Percentiles rank a stretch among this genome's conserved stretches.
These are phyloP conservation scores for Sciurus carolinensis DNA, from an alignment of 2,797 vertebrate species.

Conservation along the genomic window DNA sequence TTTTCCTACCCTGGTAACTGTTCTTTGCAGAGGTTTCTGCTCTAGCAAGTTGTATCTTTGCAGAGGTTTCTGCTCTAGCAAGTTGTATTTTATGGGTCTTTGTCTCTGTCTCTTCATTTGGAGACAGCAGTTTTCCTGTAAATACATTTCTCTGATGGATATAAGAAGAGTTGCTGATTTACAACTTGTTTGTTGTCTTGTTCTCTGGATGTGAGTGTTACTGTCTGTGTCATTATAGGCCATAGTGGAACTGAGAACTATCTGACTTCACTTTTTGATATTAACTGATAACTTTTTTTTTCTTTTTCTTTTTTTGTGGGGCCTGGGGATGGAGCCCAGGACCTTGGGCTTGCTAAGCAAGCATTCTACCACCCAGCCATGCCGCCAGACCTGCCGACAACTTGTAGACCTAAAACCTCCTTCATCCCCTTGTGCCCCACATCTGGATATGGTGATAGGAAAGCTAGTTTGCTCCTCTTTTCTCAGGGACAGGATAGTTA, in stretches of 20 bases:
- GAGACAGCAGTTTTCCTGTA: no score
- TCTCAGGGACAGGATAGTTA: not conserved
- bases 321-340: not conserved
- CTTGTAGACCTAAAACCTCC: not conserved
- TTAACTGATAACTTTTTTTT: not conserved
- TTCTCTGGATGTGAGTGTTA: not conserved
- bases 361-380: no score
- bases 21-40: not conserved
- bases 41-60: not conserved
- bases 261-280: not conserved
- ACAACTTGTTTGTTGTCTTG: not conserved
- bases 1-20: not conserved
- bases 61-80: not conserved
- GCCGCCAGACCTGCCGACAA: not conserved
- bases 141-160: no score
- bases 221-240: not conserved
- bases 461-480: not conserved
- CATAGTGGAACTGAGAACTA: no score
- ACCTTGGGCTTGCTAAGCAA: not conserved
- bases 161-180: no score
- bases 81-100: not conserved
- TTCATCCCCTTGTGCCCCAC: not conserved
- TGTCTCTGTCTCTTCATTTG: not conserved
- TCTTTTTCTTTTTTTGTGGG: not conserved
- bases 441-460: not conserved